phyloP scores from a whole-genome alignment of 2,113 vertebrate species.

The Tamias sibiricus region DNA sequence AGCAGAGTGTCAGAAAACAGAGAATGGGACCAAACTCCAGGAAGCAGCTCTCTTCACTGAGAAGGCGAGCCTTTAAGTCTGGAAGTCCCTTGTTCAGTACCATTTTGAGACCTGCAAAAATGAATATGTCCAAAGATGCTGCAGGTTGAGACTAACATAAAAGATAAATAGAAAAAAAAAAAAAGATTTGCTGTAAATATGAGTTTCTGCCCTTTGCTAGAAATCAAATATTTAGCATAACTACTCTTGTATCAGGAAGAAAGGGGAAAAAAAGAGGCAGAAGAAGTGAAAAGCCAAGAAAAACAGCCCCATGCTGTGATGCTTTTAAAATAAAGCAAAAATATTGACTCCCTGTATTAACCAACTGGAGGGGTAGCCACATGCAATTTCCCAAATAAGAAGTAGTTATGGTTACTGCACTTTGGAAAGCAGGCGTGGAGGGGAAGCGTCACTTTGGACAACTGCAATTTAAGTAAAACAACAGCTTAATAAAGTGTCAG shows the following conservation, averaged over 20 bases:
- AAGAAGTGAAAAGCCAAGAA: constrained; percentile 43
- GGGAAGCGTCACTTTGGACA: constrained; percentile 51
- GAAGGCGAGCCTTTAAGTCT: neutral
- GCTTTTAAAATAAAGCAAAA: constrained; percentile 56
- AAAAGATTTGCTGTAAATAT: neutral
- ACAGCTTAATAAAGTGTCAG: constrained; percentile 68
- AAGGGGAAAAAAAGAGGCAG: neutral
- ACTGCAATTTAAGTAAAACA: constrained; percentile 68
- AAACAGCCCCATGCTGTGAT: neutral
- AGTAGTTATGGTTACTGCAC: constrained; percentile 15
- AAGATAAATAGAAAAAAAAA: neutral
- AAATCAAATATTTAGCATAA: neutral
- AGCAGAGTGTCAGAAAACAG: neutral
- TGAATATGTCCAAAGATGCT: neutral
- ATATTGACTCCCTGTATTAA: neutral
- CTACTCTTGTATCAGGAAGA: neutral
- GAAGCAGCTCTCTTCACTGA: neutral
- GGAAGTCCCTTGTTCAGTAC: neutral
- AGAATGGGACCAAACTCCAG: neutral
- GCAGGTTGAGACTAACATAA: neutral
- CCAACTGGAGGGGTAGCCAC: neutral
- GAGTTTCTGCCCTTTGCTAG: neutral
- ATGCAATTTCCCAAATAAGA: constrained; percentile 40
- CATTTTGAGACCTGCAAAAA: neutral
- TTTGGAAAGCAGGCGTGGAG: constrained; percentile 44